Base-by-base conservation (phyloP, 2,888 invertebrate species). In the Dinocampus coccinellae region DNA sequence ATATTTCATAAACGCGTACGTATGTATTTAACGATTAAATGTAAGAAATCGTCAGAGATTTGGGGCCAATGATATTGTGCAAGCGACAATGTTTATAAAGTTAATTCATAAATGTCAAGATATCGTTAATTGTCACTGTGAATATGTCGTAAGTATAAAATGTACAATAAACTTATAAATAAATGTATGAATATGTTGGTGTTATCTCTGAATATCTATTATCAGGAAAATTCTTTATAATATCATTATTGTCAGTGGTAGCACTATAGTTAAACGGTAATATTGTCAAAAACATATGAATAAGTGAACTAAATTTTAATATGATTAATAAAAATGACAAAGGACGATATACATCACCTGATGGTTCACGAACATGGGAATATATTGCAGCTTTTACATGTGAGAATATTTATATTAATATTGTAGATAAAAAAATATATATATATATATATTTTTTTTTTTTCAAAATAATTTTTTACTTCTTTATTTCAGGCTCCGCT, bases 351-450 rank as follows among this genome's bases (percentile, higher is more conserved):
- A 47, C 63, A 26, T 72, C 74, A 2, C 80, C 81, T 1, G 75
- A 78, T 29, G 83, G 82, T 16, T 81, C 77, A n/a, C 77, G 52
- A 70, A 78, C 73, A 4, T 83, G 81, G 80, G 82, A 83, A 57
- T 82, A 83, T 60, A 53, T 80, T 67, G 69, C 77, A 1, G 73
- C 76, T 29, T 72, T 78, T 20, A 73, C 74, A 60, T 80, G 83
- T 82, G 79, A 82, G 78, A 74, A 26, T 52, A n/a, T 6, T 33
- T 20, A n/a, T 29, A 29, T 26, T 42, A n/a, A n/a, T n/a, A n/a
- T n/a, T n/a, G n/a, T n/a, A n/a, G n/a, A n/a, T n/a, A n/a, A n/a
- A n/a, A n/a, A n/a, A n/a, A n/a, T n/a, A n/a, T n/a, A n/a, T n/a
- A n/a, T n/a, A n/a, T n/a, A n/a, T n/a, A n/a, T n/a, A n/a, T n/a